Percentiles rank a stretch among this genome's conserved stretches.
phyloP scores from a whole-genome alignment of 2,888 invertebrate genomes.

The Pediacus dermestoides region DNA sequence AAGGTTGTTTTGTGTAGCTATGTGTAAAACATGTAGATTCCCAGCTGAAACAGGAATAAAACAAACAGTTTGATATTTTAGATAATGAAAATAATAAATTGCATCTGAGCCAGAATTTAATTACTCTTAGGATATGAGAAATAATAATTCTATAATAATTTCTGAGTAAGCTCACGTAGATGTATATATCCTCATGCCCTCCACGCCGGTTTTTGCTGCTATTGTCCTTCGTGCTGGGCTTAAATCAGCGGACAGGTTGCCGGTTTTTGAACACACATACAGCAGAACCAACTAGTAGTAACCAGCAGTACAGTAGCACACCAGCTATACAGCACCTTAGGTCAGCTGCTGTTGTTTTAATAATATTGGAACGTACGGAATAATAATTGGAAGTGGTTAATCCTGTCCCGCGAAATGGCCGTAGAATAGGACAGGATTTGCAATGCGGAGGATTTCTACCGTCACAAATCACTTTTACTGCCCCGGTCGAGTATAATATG shows the following conservation, averaged over 20 bases:
- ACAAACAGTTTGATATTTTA: no score
- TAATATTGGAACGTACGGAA: conserved; percentile 44
- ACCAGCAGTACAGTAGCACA: no score
- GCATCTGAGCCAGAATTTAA: no score
- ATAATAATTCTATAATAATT: conserved; percentile 7
- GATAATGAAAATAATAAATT: no score
- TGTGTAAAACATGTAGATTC: no score
- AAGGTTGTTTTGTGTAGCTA: no score
- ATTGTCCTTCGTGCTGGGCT: conserved; percentile 9
- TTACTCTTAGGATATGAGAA: neutral
- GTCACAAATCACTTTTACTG: conserved; percentile 54
- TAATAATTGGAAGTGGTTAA: conserved; percentile 48
- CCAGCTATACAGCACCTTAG: no score
- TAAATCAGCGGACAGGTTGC: conserved; percentile 23
- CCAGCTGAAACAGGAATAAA: no score
- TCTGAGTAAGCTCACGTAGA: conserved; percentile 10
- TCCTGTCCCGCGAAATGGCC: conserved; percentile 31
- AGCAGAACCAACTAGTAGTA: no score
- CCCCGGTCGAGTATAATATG: conserved; percentile 33
- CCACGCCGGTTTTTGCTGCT: conserved; percentile 2
- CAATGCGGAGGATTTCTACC: conserved; percentile 48
- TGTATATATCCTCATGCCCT: conserved; percentile 7
- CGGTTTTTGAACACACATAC: neutral
- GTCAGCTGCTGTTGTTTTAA: conserved; percentile 35
- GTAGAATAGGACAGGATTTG: conserved; percentile 48